Evolutionary conservation across 2,113 vertebrate genomes (phyloP), one percentile per base, ranked within the genome.

Genomic region (Trachemys scripta): DNA sequence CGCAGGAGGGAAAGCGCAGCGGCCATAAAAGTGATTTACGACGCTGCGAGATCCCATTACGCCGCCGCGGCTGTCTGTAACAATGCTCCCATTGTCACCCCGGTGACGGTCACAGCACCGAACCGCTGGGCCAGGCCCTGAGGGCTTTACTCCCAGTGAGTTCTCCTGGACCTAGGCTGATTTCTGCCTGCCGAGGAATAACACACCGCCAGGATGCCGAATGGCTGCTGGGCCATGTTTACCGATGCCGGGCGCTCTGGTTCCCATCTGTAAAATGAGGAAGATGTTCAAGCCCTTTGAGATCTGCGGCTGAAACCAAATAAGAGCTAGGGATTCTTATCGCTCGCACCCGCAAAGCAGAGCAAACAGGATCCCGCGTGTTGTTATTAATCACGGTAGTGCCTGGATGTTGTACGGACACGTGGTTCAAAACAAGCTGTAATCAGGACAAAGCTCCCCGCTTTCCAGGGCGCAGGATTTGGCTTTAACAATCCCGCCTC

Each of bases 31-130:
- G 94, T 80, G 82, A 92, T 92, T 89, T 53, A 81, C 80, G 14
- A 31, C 50, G 53, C 82, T 29, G 92, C 0, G 14, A 92, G 91
- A 90, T 57, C 92, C 69, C 92, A 6, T 88, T 54, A 6, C 59
- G 31, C 87, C 20, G 59, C 83, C 42, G 35, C 79, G 83, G 51
- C 86, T 22, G 0, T 9, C 87, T 65, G 85, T 45, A 91, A 96
- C 95, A 96, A 85, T 92, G 85, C 75, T 22, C 69, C 89, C 53
- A 87, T 90, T 93, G 88, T 94, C 83, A 75, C 17, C 22, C 47
- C 3, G 0, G 0, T 17, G 29, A 5, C 51, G 62, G 91, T 2
- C 3, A 76, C 31, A 85, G 76, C 20, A 20, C 20, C 27, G 57
- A 83, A 94, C 42, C 13, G 22, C 62, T 2, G 2, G 79, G 53